A percentile compares a stretch with the other conserved stretches of the same genome.
phyloP scores from a whole-genome alignment of 2,888 invertebrate species.

The Keiferia lycopersicella region DNA sequence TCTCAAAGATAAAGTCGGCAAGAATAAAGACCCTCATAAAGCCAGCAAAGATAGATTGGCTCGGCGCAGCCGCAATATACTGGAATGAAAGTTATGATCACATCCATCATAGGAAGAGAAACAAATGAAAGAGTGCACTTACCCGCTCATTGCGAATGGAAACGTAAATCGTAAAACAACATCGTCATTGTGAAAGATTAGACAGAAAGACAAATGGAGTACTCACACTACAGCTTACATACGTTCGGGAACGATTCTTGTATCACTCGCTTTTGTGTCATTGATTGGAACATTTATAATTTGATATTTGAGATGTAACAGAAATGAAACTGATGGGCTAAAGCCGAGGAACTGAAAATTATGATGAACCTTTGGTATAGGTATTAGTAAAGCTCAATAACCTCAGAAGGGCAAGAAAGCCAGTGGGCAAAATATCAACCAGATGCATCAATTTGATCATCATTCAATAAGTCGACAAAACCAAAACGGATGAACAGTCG shows the following conservation, averaged over 20 bases:
- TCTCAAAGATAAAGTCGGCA: conserved; percentile 14
- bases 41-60: conserved; percentile 13
- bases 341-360: too few species aligned
- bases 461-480: too few species aligned
- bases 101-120: conserved; percentile 15
- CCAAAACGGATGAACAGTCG: too few species aligned
- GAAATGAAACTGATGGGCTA: too few species aligned
- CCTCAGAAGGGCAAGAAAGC: too few species aligned
- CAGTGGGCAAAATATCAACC: too few species aligned
- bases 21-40: conserved; percentile 14
- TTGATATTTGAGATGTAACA: too few species aligned
- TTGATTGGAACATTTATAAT: not conserved
- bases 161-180: conserved; percentile 63
- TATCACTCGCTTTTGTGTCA: not conserved
- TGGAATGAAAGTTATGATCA: conserved; percentile 18
- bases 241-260: conserved; percentile 40
- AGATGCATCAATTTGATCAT: too few species aligned
- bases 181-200: conserved; percentile 72
- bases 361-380: too few species aligned
- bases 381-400: too few species aligned
- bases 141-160: conserved; percentile 55
- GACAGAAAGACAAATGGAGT: conserved; percentile 68
- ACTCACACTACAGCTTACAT: conserved; percentile 46
- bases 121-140: conserved; percentile 38
- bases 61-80: conserved; percentile 4